Evolutionary conservation across 2,888 invertebrate genomes (phyloP), one percentile per base, ranked within the genome.

Genomic region (Falcaria lacertinaria): DNA sequence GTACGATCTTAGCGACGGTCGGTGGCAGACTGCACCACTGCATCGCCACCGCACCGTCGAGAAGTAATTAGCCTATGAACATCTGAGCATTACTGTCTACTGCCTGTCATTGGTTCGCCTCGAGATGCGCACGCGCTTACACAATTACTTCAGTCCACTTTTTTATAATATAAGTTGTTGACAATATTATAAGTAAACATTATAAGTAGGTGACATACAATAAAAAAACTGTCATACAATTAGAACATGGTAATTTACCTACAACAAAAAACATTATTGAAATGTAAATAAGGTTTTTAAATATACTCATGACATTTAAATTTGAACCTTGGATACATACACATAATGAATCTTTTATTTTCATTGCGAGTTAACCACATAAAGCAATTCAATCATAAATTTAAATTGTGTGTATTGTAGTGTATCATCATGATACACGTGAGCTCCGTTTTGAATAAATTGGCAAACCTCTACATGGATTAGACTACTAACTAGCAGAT

Each of bases 1-100:
- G 72, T 73, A 76, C 68, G 66, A 77, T 75, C 61, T 62, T 55
- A 54, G 51, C 61, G 63, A 64, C 54, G 43, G 61, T 51, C 60
- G 58, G 69, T 64, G 68, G 70, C 69, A 52, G 52, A 69, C 58
- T 70, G 67, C 66, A 11, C 28, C 11, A 19, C 19, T 19, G 19
- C 19, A 6, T 6, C 19, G 3, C 3, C 19, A 6, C 19, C 19
- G 19, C n/a, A 19, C 11, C 60, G 61, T 58, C 59, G 57, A 54
- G 54, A 60, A 62, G 63, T 65, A 66, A 74, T 74, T 72, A 69
- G 60, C 47, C 7, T 47, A 44, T 64, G 67, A 74, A 66, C 60
- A 68, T 67, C 42, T 64, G 67, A 74, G 66, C 60, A 68, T 67
- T 43, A 62, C 58, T 55, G 37, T 25, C 14, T 15, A 15, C 22